phyloP scores from a whole-genome alignment of 2,888 invertebrate species.

The Thyatira batis region DNA sequence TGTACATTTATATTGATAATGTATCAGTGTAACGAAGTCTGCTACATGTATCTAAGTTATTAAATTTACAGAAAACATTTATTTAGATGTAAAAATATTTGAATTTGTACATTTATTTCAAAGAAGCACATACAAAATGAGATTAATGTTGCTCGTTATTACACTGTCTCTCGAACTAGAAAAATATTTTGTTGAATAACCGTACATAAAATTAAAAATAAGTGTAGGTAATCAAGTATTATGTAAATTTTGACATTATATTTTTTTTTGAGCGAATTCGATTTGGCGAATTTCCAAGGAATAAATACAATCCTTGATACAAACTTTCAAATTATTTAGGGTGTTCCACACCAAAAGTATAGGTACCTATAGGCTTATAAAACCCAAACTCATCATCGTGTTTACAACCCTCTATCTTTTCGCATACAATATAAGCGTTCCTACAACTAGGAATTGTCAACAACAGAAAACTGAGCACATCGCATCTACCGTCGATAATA shows the following conservation, averaged over 20 bases:
- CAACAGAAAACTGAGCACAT: slow-evolving; percentile 51
- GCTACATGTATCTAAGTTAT: not conserved
- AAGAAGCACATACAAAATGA: no score
- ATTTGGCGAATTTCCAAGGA: no score
- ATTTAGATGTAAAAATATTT: no score
- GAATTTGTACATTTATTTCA: no score
- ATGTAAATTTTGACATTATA: no score
- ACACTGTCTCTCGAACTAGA: no score
- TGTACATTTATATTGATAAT: not conserved
- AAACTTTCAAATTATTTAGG: not conserved
- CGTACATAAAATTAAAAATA: no score
- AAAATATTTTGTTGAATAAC: no score
- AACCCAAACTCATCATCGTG: slow-evolving; percentile 47
- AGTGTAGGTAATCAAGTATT: no score
- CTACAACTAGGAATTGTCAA: slow-evolving; percentile 48
- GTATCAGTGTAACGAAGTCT: not conserved
- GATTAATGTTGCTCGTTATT: no score
- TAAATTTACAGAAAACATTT: not conserved
- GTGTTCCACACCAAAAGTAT: slow-evolving; percentile 8
- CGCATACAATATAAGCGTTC: slow-evolving; percentile 31
- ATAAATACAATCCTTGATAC: no score
- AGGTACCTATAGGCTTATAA: slow-evolving; percentile 11
- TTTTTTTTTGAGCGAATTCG: no score
- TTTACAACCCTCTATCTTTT: slow-evolving; percentile 52
- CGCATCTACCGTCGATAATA: slow-evolving; percentile 43